Base-by-base conservation (phyloP, 2,797 vertebrate genomes). In the Brachymystax lenok region DNA sequence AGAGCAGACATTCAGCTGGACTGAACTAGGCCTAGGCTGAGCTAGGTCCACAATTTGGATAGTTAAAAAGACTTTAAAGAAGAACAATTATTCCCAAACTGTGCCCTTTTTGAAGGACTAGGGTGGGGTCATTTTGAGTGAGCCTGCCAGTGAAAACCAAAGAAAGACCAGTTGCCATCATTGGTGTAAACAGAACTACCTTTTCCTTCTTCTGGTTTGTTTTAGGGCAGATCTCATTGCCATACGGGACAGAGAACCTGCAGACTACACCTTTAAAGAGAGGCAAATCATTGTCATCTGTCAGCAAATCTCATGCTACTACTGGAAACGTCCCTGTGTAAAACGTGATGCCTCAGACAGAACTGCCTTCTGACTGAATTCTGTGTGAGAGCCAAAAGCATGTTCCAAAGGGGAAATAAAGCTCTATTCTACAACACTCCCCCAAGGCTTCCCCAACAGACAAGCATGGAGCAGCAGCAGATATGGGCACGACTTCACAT, bases 381-480 rank as follows among this genome's bases (percentile, higher is more conserved):
- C 4, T 17, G 56, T 72, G 82, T 67, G 76, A 63, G n/a, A n/a
- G 70, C 51, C 21, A 5, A 71, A 61, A 52, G 13, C 69, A 52
- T 24, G 69, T 78, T 8, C 21, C 69, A 71, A 14, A 40, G 66
- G 77, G 13, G 0, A n/a, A 74, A 24, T 16, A 10, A 35, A 46
- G 24, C 13, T 68, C 13, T 73, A 13, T 59, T 78, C 59, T 1
- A 71, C 67, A 21, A 10, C 50, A 63, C 5, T 61, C 33, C 74
- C 75, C 70, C 17, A 69, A 35, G 30, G 19, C 13, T 69, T 69
- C 21, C 27, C 69, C 40, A 74, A 74, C 74, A 33, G 78, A 69
- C 51, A 80, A 7, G 82, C 80, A 81, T 52, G 63, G 54, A 77
- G 68, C 83, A 86, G 84, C 88, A 87, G 87, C 86, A 87, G 79